Base-by-base conservation (phyloP, 2,888 invertebrate species). In the Synanthedon tipuliformis region DNA sequence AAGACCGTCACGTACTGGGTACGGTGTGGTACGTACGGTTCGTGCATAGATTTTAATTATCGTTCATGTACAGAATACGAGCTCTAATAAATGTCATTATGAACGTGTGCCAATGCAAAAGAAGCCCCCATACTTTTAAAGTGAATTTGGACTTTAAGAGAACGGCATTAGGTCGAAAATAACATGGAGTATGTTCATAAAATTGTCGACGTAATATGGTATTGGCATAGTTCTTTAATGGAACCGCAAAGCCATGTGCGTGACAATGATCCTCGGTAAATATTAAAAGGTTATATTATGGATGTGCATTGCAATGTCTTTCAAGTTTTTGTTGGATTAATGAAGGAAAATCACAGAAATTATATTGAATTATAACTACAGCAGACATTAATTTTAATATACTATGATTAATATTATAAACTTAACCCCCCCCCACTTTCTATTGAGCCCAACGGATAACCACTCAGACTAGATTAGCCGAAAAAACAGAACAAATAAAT, bases 41-140 rank as follows among this genome's bases (percentile, higher is more conserved):
- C 86, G 86, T 86, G 86, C 85, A 86, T 86, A 76, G 79, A 75
- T 86, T 86, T 86, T 86, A 86, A 86, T 86, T 86, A 86, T 85
- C 83, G 73, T 83, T 34, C 85, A 85, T 86, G 85, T 86, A 85
- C 82, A 78, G 75, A 81, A 85, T 84, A 83, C 82, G 81, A 69
- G 78, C 80, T 74, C 82, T 86, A 86, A 86, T 86, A 86, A 86
- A 86, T 85, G 86, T 84, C 85, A 86, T 85, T 85, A 85, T 80
- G 81, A 84, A 76, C 74, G 77, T 77, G 69, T 70, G 72, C 66
- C 65, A 45, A 45, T 45, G 45, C 45, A 45, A 45, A 45, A 45
- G 15, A n/a, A n/a, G 45, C 13, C 11, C 5, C 13, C n/a, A 13
- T 4, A 10, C 34, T 12, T 45, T n/a, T 8, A 45, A 45, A 15